Base-by-base conservation (phyloP, 2,113 vertebrate genomes). In the Oncorhynchus nerka region DNA sequence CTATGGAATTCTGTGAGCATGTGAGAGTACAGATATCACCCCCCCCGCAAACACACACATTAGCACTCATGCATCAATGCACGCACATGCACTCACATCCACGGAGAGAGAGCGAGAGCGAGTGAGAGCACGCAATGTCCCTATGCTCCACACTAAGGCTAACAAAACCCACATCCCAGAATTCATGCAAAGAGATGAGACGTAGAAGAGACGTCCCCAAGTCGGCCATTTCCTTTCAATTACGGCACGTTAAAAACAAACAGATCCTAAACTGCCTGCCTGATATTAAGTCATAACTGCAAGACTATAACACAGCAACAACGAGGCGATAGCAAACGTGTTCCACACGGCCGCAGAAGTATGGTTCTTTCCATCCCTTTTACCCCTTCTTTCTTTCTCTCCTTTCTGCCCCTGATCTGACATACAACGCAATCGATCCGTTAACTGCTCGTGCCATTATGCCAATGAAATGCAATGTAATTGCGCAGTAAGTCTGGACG, bases 161-260 rank as follows among this genome's bases (percentile, higher is more conserved):
- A 51, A 19, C 12, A 55, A 19, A 55, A 83, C 77, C 78, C 70
- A 80, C 82, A 76, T 83, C 74, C 70, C 81, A 69, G 28, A 74
- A 84, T 80, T 84, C 81, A 79, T 81, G 81, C 77, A 82, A 79
- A 81, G 71, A 26, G 39, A 75, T 76, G 69, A 1, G 68, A 83
- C 76, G 68, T 26, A 20, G 22, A 75, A 19, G 16, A 55, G 83
- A 81, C 71, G 70, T 86, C 76, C 77, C 39, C 70, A 72, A 68
- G 78, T 80, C 80, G 30, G 80, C 79, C 75, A 78, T 72, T 82
- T 82, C 72, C 81, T 68, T 77, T 62, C 77, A 82, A 84, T 88
- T 79, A 88, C 32, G 69, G 76, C 74, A 76, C 73, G 0, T 16
- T 80, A 71, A 81, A 75, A 88, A 85, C 82, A 91, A 82, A 89